A percentile compares a stretch with the other conserved stretches of the same genome.
These are phyloP conservation scores for Cerastis leucographa DNA, from an alignment of 2,888 invertebrate genomes.

Conservation along the genomic window DNA sequence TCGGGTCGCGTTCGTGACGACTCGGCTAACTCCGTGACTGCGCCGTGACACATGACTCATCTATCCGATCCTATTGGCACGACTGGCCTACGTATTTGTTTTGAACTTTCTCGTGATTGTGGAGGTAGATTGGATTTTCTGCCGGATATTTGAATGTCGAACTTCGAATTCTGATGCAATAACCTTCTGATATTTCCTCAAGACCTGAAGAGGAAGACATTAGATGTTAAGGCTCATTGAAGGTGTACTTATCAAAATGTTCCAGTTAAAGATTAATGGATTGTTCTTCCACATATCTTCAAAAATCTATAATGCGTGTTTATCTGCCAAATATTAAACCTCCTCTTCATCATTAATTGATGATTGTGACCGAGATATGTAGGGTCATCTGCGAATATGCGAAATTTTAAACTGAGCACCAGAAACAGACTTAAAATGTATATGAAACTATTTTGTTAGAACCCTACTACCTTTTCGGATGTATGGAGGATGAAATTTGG, in stretches of 20 bases:
- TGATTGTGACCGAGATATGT: background rate
- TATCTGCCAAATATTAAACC: background rate
- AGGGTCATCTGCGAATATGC: background rate
- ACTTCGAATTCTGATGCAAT: slow-evolving; percentile 44
- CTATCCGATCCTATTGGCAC: slow-evolving; percentile 71
- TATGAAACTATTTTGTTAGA: background rate
- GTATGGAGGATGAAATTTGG: no score
- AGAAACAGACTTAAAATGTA: background rate
- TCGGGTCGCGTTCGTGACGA: slow-evolving; percentile 69
- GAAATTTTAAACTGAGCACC: background rate
- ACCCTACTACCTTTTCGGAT: no score
- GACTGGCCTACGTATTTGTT: slow-evolving; percentile 68
- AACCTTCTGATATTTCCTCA: slow-evolving; percentile 18
- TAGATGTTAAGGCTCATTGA: background rate
- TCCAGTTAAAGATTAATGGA: background rate
- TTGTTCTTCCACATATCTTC: background rate
- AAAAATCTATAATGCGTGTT: background rate
- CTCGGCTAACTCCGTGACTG: slow-evolving; percentile 56
- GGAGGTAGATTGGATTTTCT: slow-evolving; percentile 36
- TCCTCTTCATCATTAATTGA: background rate
- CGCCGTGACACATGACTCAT: slow-evolving; percentile 70
- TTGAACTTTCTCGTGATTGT: slow-evolving; percentile 60
- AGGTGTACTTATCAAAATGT: background rate
- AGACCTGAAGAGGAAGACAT: background rate
- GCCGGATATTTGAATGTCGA: slow-evolving; percentile 42